These are phyloP conservation scores for Platysternon megacephalum DNA, from an alignment of 2,113 vertebrate genomes.

Conservation along the genomic window DNA sequence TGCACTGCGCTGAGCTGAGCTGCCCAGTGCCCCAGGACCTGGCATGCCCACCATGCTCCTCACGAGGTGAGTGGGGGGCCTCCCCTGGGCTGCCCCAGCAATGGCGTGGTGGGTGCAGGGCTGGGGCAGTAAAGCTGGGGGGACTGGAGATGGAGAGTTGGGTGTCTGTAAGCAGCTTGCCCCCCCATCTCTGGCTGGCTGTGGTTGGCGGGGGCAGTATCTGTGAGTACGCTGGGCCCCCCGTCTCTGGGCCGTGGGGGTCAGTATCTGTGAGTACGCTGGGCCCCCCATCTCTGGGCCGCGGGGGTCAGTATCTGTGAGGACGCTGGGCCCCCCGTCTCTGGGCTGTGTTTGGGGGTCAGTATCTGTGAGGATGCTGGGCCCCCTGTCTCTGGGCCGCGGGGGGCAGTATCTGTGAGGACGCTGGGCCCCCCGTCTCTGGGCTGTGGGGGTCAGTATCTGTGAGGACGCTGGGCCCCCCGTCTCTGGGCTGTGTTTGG, in stretches of 20 bases:
- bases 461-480: background rate
- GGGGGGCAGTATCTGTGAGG: background rate
- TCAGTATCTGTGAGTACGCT: background rate
- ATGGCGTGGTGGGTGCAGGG: no score
- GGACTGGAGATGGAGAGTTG: background rate
- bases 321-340: no score
- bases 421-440: no score
- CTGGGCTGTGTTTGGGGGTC: no score
- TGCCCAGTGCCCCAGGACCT: background rate
- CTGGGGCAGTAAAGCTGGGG: background rate
- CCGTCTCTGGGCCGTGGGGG: no score
- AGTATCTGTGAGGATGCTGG: rapidly evolving
- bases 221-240: background rate
- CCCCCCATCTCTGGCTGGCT: background rate
- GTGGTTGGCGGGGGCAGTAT: background rate
- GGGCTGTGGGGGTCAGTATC: background rate
- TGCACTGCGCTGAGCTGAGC: background rate
- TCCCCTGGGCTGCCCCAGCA: no score
- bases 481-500: no score
- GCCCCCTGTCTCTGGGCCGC: no score
- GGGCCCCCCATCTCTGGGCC: background rate
- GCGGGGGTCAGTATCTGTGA: background rate
- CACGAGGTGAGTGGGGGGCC: background rate
- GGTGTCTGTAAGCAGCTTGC: background rate
- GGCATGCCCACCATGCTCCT: background rate